A percentile compares a stretch with the other conserved stretches of the same genome.
Conservation (phyloP, 2,888 invertebrate species). For the Nebria brevicollis region DNA sequence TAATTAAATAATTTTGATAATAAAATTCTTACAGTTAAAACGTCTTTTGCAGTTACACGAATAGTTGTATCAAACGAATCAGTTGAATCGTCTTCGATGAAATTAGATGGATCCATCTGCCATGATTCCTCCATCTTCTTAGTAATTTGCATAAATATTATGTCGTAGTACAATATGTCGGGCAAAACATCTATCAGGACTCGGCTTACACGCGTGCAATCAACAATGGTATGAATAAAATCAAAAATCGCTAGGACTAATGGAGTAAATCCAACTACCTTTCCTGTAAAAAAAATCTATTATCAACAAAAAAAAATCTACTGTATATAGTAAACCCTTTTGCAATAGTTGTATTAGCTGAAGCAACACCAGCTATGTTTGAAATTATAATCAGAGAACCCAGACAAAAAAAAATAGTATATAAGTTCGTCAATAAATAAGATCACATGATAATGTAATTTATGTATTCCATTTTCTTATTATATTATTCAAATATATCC, state of each 20-base stretch:
- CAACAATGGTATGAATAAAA: slow-evolving; percentile 72
- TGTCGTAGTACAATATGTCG: slow-evolving; percentile 73
- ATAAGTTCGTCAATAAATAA: too few species aligned
- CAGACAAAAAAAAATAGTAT: too few species aligned
- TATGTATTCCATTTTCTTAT: too few species aligned
- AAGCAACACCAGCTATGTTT: too few species aligned
- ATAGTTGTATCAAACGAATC: slow-evolving; percentile 72
- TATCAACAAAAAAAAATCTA: too few species aligned
- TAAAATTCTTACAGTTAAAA: slow-evolving; percentile 64
- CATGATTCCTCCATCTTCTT: slow-evolving; percentile 73
- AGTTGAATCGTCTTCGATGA: slow-evolving; percentile 76
- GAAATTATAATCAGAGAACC: too few species aligned
- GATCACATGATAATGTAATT: too few species aligned
- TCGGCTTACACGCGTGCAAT: slow-evolving; percentile 67
- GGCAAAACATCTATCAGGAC: slow-evolving; percentile 70
- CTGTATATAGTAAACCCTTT: too few species aligned
- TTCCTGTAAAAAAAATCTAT: slow-evolving; percentile 62
- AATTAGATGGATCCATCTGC: slow-evolving; percentile 72
- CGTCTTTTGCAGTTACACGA: slow-evolving; percentile 73
- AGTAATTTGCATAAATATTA: slow-evolving; percentile 76
- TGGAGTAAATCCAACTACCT: slow-evolving; percentile 71
- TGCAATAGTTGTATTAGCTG: too few species aligned
- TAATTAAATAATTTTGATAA: background rate
- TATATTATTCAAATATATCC: too few species aligned
- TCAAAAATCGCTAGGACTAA: slow-evolving; percentile 75